Percentiles rank a stretch among this genome's conserved stretches.
Evolutionary conservation across 1,140 invertebrate species (phyloP).

Genomic region (Euwallacea fornicatus): DNA sequence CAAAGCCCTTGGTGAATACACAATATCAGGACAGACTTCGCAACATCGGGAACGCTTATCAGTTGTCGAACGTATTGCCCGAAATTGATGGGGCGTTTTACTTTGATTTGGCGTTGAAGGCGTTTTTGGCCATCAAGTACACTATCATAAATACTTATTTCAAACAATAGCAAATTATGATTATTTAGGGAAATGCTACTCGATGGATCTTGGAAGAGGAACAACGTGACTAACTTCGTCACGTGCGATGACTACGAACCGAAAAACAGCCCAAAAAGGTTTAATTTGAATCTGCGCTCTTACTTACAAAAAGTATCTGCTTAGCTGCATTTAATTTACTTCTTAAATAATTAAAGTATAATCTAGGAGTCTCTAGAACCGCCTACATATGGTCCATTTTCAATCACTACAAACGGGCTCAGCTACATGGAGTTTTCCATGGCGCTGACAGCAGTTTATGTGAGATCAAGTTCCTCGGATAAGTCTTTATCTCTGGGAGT

Average conservation of each 20-base stretch:
- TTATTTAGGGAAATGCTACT: conserved; percentile 55
- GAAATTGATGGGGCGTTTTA: conserved; percentile 80
- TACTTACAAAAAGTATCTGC: conserved; percentile 51
- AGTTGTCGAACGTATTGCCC: conserved; percentile 65
- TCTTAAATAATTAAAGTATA: too few relatives aligned
- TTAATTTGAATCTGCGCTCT: conserved; percentile 53
- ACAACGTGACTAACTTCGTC: conserved; percentile 65
- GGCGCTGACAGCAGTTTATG: conserved; percentile 66
- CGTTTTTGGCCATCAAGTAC: conserved; percentile 74
- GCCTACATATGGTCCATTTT: conserved; percentile 64
- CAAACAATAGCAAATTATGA: too few relatives aligned
- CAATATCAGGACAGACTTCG: conserved; percentile 63
- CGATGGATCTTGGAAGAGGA: conserved; percentile 68
- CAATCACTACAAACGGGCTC: conserved; percentile 63
- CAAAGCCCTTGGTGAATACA: conserved; percentile 66
- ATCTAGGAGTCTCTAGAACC: conserved; percentile 60
- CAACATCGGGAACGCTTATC: conserved; percentile 68
- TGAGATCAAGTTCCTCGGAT: conserved; percentile 65
- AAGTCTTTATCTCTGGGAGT: conserved; percentile 64
- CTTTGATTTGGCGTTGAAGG: conserved; percentile 76
- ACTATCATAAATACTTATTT: background rate
- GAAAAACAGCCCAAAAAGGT: conserved; percentile 63
- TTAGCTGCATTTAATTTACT: too few relatives aligned
- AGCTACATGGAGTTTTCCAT: conserved; percentile 75
- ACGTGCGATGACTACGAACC: conserved; percentile 76